These are phyloP conservation scores for Glaucopsyche alexis DNA, from an alignment of 2,888 invertebrate species.

Conservation along the genomic window DNA sequence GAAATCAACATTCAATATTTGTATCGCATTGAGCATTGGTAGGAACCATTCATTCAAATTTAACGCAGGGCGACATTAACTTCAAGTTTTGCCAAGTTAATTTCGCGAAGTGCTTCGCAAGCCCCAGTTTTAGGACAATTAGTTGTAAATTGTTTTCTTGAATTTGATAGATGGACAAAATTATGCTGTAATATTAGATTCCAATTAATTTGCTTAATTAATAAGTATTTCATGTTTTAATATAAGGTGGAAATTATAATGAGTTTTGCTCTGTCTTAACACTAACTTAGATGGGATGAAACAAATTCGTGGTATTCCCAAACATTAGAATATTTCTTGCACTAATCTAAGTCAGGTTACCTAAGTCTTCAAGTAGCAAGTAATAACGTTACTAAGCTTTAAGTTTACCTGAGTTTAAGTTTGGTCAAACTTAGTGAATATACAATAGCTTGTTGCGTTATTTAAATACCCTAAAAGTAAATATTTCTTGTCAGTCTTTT, in stretches of 20 bases:
- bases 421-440: neutral
- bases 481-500: neutral
- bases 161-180: conserved; percentile 44
- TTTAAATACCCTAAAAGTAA: neutral
- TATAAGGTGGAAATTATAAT: neutral
- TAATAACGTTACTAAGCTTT: neutral
- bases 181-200: neutral
- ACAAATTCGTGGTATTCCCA: neutral
- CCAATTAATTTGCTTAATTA: neutral
- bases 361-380: neutral
- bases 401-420: neutral
- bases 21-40: neutral
- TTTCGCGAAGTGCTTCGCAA: conserved; percentile 42
- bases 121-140: conserved; percentile 44
- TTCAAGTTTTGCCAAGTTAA: conserved; percentile 35
- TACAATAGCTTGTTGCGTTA: neutral
- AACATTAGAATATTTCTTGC: neutral
- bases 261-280: neutral
- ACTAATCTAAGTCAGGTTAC: neutral
- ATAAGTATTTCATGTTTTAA: neutral
- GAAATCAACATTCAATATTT: neutral
- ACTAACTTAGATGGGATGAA: neutral
- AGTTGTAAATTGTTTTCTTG: conserved; percentile 43
- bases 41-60: conserved; percentile 36
- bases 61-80: conserved; percentile 42